Conservation (phyloP, 2,797 vertebrate genomes). For the Alectoris magna region DNA sequence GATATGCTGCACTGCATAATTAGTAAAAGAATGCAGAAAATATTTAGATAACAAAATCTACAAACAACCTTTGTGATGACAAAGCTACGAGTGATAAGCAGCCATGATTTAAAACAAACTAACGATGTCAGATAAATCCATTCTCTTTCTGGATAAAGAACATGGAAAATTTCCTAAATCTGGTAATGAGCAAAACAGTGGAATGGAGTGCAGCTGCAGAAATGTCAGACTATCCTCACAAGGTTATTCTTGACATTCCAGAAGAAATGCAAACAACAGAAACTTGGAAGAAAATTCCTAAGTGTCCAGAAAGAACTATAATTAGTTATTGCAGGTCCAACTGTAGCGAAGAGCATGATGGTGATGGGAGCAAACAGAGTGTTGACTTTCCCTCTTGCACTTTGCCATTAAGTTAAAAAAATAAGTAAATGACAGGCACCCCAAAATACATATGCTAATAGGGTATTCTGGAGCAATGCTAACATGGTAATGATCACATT, state of each 20-base stretch:
- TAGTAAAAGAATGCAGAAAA: conserved; percentile 9
- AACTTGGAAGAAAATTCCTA: conserved; percentile 46
- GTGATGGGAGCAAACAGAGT: neutral
- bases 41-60: conserved; percentile 43
- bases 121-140: conserved; percentile 37
- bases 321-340: conserved; percentile 26
- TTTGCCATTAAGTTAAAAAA: neutral
- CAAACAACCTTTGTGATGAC: conserved; percentile 39
- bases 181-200: conserved; percentile 25
- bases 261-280: conserved; percentile 49
- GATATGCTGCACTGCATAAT: conserved; percentile 9
- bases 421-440: neutral
- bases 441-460: neutral
- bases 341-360: neutral
- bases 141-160: conserved; percentile 57
- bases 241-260: conserved; percentile 56
- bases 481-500: neutral
- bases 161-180: conserved; percentile 39
- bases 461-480: neutral
- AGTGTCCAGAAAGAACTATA: neutral
- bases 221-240: conserved; percentile 62
- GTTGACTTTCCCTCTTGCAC: neutral
- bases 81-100: conserved; percentile 55
- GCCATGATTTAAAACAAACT: conserved; percentile 36
- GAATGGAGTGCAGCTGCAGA: conserved; percentile 53